Conservation (phyloP, 2,888 invertebrate genomes). For the Xiphydria camelus region DNA sequence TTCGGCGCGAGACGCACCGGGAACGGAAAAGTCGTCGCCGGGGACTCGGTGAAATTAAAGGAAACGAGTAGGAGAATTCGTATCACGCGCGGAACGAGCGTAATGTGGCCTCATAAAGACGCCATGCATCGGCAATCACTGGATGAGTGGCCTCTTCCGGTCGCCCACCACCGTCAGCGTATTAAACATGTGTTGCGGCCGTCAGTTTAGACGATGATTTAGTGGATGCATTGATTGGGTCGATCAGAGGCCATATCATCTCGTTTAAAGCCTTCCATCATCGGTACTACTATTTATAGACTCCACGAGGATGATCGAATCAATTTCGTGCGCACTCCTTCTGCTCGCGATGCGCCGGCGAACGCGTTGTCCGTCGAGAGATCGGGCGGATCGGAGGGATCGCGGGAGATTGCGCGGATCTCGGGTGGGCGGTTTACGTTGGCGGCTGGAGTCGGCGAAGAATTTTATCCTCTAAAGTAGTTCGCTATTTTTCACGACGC, state of each 20-base stretch:
- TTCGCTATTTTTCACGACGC: too few species aligned
- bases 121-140: slow-evolving; percentile 54
- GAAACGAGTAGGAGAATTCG: neutral
- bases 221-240: slow-evolving; percentile 58
- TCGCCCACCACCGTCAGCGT: slow-evolving; percentile 49
- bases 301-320: slow-evolving; percentile 47
- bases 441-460: too few species aligned
- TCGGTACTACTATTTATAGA: slow-evolving; percentile 55
- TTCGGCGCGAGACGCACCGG: too few species aligned
- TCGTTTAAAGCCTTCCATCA: slow-evolving; percentile 55
- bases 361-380: too few species aligned
- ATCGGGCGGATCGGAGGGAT: too few species aligned
- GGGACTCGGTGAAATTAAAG: too few species aligned
- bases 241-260: slow-evolving; percentile 57
- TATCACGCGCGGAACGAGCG: slow-evolving; percentile 1
- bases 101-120: slow-evolving; percentile 45
- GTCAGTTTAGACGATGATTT: slow-evolving; percentile 58
- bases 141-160: slow-evolving; percentile 57
- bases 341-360: too few species aligned
- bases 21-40: too few species aligned
- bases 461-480: too few species aligned
- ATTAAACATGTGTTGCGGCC: slow-evolving; percentile 50
- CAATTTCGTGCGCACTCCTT: slow-evolving; percentile 39
- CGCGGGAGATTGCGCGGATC: too few species aligned
- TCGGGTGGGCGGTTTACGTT: too few species aligned